A percentile compares a stretch with the other conserved stretches of the same genome.
Evolutionary conservation across 2,113 vertebrate genomes (phyloP).

Genomic region (Serinus canaria): DNA sequence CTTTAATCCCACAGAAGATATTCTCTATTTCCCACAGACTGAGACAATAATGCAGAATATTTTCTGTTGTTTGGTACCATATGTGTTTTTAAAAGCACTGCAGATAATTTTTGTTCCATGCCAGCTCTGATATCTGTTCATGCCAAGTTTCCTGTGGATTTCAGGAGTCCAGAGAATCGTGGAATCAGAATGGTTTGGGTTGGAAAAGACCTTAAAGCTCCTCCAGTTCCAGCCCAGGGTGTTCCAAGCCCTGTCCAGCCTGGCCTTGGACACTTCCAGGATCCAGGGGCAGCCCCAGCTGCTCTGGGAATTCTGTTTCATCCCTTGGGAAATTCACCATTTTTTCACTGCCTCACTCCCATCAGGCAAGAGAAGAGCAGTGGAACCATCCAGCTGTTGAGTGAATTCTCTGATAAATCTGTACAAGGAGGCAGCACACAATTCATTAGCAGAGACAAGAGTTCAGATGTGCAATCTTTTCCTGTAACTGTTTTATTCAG

Average conservation of each 20-base stretch:
- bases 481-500: not conserved
- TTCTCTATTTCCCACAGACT: not conserved
- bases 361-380: not conserved
- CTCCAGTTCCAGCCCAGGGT: not conserved
- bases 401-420: not conserved
- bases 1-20: not conserved
- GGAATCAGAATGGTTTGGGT: not conserved
- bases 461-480: not conserved
- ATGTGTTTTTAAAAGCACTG: slow-evolving; percentile 28
- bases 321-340: not conserved
- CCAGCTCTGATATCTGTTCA: not conserved
- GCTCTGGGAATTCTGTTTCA: not conserved
- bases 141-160: not conserved
- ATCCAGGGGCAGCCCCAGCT: not conserved
- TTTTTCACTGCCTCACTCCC: not conserved
- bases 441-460: not conserved
- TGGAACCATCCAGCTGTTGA: not conserved
- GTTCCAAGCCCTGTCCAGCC: not conserved
- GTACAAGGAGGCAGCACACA: not conserved
- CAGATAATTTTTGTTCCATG: not conserved
- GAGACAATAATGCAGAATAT: not conserved
- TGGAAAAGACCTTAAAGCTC: not conserved
- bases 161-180: not conserved
- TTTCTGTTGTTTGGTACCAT: not conserved
- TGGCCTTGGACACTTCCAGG: not conserved